Percentiles rank a stretch among this genome's conserved stretches.
phyloP scores from a whole-genome alignment of 2,113 vertebrate genomes.

The Cheilinus undulatus region DNA sequence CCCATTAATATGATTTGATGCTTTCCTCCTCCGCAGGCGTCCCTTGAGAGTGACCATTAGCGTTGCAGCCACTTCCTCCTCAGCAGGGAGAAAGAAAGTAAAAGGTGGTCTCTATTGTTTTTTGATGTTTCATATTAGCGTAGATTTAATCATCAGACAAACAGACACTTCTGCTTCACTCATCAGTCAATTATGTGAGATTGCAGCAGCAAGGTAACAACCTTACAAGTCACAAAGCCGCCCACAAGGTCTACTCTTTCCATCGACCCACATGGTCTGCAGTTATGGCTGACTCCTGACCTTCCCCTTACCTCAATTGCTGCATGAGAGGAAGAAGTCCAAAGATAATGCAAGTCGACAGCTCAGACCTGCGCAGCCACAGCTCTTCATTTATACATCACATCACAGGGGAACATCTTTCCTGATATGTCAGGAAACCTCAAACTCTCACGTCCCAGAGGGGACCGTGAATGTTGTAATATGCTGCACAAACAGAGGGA shows the following conservation, averaged over 20 bases:
- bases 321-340: constrained; percentile 16
- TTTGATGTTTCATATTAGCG: constrained; percentile 6
- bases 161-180: not conserved
- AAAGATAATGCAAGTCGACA: constrained; percentile 63
- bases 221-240: not conserved
- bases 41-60: constrained; percentile 57
- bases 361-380: constrained; percentile 36
- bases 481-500: constrained; percentile 25
- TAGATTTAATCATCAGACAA: not conserved
- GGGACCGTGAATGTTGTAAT: constrained; percentile 19
- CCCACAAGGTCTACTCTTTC: constrained; percentile 16
- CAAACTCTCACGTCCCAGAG: constrained; percentile 20
- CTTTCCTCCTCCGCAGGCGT: constrained; percentile 30
- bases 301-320: constrained; percentile 4
- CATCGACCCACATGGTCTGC: constrained; percentile 7
- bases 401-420: constrained; percentile 29
- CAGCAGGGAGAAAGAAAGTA: constrained; percentile 31
- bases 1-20: constrained; percentile 64
- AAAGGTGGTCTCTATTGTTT: constrained; percentile 27
- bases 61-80: constrained; percentile 30
- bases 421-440: constrained; percentile 54
- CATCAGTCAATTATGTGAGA: constrained; percentile 19
- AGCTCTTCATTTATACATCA: constrained; percentile 71
- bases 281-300: constrained; percentile 44
- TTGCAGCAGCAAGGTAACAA: constrained; percentile 1